Evolutionary conservation across 2,888 invertebrate species (phyloP).

Genomic region (Drosophila incognita): DNA sequence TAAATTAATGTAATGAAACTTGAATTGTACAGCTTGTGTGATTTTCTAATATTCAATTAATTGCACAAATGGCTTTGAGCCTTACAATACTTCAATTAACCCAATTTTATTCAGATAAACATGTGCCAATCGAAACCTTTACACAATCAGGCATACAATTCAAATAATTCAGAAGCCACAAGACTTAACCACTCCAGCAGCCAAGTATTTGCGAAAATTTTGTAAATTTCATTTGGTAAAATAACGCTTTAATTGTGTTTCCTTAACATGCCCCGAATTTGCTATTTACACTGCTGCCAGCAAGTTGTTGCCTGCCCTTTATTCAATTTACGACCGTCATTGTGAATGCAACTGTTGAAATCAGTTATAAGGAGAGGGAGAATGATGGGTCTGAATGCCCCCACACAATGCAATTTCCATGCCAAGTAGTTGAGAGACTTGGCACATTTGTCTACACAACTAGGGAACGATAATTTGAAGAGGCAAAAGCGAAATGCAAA

Average conservation of each 20-base stretch:
- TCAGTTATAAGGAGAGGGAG: background rate
- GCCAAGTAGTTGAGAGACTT: constrained; percentile 57
- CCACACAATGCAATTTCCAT: constrained; percentile 40
- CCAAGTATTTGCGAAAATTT: constrained; percentile 10
- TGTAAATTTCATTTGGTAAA: constrained; percentile 12
- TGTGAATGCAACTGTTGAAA: constrained; percentile 21
- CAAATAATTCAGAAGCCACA: constrained; percentile 9
- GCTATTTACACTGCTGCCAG: background rate
- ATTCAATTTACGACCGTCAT: constrained; percentile 20
- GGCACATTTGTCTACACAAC: constrained; percentile 61
- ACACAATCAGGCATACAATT: background rate
- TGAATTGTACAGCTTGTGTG: background rate
- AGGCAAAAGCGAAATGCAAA: constrained; percentile 36
- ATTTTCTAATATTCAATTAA: constrained; percentile 5
- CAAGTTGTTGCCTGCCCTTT: background rate
- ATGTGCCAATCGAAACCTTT: constrained; percentile 25
- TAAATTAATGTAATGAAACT: background rate
- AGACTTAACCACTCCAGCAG: background rate
- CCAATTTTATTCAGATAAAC: background rate
- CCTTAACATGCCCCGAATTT: background rate
- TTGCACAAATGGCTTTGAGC: constrained; percentile 14
- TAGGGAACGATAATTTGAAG: constrained; percentile 75
- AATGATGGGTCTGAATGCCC: background rate
- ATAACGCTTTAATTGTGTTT: constrained; percentile 5
- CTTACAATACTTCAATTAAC: background rate